A percentile compares a stretch with the other conserved stretches of the same genome.
Evolutionary conservation across 1,140 invertebrate species (phyloP).

Genomic region (Brachionus koreanus): DNA sequence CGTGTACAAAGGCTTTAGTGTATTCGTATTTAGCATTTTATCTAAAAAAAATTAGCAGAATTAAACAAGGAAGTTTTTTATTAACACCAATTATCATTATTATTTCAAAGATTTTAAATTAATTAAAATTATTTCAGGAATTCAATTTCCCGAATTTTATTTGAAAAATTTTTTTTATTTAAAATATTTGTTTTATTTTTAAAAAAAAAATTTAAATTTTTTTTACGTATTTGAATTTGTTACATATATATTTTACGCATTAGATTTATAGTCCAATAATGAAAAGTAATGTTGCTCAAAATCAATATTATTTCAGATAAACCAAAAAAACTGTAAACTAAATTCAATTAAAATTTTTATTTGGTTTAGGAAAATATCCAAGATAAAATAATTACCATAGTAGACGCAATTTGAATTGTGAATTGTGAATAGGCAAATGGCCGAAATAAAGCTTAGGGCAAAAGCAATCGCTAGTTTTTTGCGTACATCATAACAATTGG

Average conservation of each 20-base stretch:
- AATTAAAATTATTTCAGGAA: not conserved
- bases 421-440: not conserved
- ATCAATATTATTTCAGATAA: constrained; percentile 23
- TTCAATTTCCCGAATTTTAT: not conserved
- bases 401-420: constrained; percentile 14
- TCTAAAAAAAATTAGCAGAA: not conserved
- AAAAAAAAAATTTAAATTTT: not conserved
- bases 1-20: not conserved
- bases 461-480: not conserved
- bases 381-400: constrained; percentile 6
- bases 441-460: not conserved
- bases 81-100: not conserved
- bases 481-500: not conserved
- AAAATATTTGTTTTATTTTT: no score
- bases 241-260: not conserved
- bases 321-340: constrained; percentile 35
- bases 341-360: not conserved
- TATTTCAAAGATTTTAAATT: not conserved
- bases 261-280: constrained; percentile 29
- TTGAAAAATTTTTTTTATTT: not conserved
- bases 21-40: constrained; percentile 18
- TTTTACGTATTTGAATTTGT: not conserved
- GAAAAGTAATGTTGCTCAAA: constrained; percentile 24
- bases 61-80: not conserved
- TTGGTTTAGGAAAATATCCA: not conserved